A percentile compares a stretch with the other conserved stretches of the same genome.
phyloP scores from a whole-genome alignment of 1,140 invertebrate species.

The Phthorimaea operculella region DNA sequence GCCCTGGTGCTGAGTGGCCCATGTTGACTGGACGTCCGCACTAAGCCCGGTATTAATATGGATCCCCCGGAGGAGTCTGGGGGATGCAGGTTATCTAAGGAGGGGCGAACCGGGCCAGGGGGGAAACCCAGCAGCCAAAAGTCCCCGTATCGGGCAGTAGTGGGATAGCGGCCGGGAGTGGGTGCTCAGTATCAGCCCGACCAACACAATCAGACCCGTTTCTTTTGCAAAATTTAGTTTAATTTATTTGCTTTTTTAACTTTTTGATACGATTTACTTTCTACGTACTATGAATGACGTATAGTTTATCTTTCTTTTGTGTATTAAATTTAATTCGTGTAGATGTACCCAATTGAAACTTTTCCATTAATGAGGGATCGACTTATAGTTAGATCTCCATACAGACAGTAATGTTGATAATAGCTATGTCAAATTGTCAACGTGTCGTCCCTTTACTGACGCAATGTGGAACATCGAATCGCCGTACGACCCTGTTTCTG shows the following conservation, averaged over 20 bases:
- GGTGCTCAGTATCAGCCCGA: constrained; percentile 78
- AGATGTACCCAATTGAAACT: too few species aligned
- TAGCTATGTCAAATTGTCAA: too few species aligned
- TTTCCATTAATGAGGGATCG: too few species aligned
- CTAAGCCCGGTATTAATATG: constrained; percentile 95
- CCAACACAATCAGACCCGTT: constrained; percentile 82
- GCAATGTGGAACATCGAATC: too few species aligned
- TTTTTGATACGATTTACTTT: background rate
- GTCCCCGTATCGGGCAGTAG: constrained; percentile 94
- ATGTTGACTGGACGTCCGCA: constrained; percentile 87
- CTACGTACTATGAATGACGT: background rate
- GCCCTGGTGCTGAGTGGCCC: constrained; percentile 74
- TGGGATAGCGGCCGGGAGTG: constrained; percentile 95
- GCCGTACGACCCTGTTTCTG: too few species aligned
- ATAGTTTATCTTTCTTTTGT: background rate
- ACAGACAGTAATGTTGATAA: too few species aligned
- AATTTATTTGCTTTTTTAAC: too few species aligned
- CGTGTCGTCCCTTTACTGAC: too few species aligned
- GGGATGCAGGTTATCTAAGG: constrained; percentile 90
- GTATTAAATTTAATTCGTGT: too few species aligned
- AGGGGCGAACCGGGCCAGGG: constrained; percentile 96
- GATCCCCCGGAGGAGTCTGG: constrained; percentile 81
- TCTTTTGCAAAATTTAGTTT: constrained; percentile 68
- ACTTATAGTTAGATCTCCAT: too few species aligned
- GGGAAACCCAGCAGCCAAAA: constrained; percentile 76